Base-by-base conservation (phyloP, 2,797 vertebrate species). In the Sphaeramia orbicularis region DNA sequence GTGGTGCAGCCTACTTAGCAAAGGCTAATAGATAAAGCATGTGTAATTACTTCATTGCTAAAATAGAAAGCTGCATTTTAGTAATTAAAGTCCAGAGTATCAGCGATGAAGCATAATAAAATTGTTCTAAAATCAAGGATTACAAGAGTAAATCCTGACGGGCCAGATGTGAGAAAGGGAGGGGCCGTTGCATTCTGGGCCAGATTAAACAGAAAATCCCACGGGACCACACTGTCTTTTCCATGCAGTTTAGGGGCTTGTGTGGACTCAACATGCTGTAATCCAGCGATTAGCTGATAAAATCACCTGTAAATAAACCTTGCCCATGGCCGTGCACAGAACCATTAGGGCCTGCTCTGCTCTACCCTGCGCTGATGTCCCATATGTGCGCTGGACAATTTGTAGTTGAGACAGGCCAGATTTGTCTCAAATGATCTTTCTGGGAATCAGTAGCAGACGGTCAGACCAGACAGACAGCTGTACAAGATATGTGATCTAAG, bases 261-360 rank as follows among this genome's bases (percentile, higher is more conserved):
- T 92, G 92, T 93, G 89, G 91, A 88, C 75, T 86, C 88, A 90
- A 95, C 94, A 94, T 89, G 92, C 93, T 94, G 94, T 95, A 95
- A 95, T 95, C 94, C 90, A 76, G 71, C 66, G 91, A 95, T 95
- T 94, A 95, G 89, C 92, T 91, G 87, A 90, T 90, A 94, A 94
- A 94, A 95, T 94, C 90, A 94, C 89, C 93, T 94, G 91, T 95
- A 93, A 94, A 93, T 91, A 94, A 93, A 93, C 86, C 91, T 92
- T 87, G 84, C 85, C 67, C 70, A 21, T 18, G 77, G 78, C 63
- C 81, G 69, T 63, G 44, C 63, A 32, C 48, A 11, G 24, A 64
- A 64, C 52, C 80, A 62, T 40, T 53, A 1, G 78, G 74, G 37
- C 40, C 59, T 2, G 24, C 48, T 42, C 59, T 2, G 24, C 48